phyloP scores from a whole-genome alignment of 2,888 invertebrate species.

The Drosophila lutescens region DNA sequence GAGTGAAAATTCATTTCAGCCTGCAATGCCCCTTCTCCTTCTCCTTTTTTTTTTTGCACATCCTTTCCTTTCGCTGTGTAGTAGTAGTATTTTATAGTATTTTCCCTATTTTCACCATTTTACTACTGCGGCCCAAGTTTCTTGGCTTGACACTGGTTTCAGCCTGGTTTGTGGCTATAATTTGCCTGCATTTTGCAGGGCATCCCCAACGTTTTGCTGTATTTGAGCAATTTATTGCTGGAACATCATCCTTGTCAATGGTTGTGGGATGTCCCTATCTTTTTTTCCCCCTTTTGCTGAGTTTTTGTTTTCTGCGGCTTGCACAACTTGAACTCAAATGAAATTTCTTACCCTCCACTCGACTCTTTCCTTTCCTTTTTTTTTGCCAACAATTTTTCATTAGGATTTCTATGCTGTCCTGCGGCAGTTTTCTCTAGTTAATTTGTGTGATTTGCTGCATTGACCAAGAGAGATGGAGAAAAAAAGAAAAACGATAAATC shows the following conservation, averaged over 20 bases:
- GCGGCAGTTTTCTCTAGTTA: constrained; percentile 77
- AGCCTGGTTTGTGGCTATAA: constrained; percentile 51
- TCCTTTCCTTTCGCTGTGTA: neutral
- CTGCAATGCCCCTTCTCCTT: neutral
- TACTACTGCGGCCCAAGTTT: constrained; percentile 25
- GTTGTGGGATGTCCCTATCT: neutral
- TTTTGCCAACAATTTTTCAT: constrained; percentile 58
- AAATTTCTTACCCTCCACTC: constrained; percentile 24
- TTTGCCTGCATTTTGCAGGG: constrained; percentile 69
- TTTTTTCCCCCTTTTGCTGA: constrained; percentile 12
- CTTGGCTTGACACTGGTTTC: constrained; percentile 29
- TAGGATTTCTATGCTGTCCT: constrained; percentile 62
- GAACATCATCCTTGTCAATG: constrained; percentile 43
- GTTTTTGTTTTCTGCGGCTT: constrained; percentile 25
- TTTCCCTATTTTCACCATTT: constrained; percentile 28
- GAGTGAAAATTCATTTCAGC: constrained; percentile 81
- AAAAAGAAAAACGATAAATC: constrained; percentile 17
- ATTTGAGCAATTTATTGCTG: constrained; percentile 74
- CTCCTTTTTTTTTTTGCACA: neutral
- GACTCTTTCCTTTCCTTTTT: neutral
- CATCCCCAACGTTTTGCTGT: constrained; percentile 34
- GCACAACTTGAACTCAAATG: constrained; percentile 44
- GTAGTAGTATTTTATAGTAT: constrained; percentile 47
- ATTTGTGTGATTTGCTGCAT: constrained; percentile 78
- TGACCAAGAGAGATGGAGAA: constrained; percentile 8